These are phyloP conservation scores for Peromyscus eremicus DNA, from an alignment of 2,797 vertebrate species.

Conservation along the genomic window DNA sequence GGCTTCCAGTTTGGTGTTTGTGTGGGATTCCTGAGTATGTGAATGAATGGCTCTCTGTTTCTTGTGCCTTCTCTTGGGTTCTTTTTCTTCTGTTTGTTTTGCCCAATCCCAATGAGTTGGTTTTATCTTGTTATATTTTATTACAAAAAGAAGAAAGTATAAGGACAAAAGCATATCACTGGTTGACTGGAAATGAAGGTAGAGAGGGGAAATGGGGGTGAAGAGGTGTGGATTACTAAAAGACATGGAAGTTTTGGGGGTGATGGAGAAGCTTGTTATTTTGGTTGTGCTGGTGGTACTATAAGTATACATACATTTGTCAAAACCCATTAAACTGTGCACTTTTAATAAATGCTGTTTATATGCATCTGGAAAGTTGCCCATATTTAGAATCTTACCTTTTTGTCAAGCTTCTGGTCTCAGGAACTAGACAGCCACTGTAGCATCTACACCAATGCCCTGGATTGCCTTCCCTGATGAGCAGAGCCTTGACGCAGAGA, in stretches of 20 bases:
- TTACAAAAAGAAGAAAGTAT: neutral
- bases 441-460: neutral
- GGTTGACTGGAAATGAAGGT: neutral
- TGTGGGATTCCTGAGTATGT: neutral
- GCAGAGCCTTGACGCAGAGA: fast-evolving
- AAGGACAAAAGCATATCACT: neutral
- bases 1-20: neutral
- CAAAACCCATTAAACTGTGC: neutral
- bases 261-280: neutral
- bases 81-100: too few species aligned
- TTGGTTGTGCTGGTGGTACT: neutral
- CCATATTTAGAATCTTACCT: neutral
- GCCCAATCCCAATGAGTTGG: neutral
- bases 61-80: neutral
- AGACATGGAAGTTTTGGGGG: neutral
- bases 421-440: neutral
- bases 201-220: neutral
- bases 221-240: neutral
- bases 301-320: neutral
- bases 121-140: neutral
- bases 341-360: neutral
- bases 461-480: neutral
- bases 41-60: neutral
- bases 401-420: neutral
- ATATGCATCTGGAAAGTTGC: neutral